phyloP scores from a whole-genome alignment of 2,113 vertebrate species.

The Chaetops frenatus region DNA sequence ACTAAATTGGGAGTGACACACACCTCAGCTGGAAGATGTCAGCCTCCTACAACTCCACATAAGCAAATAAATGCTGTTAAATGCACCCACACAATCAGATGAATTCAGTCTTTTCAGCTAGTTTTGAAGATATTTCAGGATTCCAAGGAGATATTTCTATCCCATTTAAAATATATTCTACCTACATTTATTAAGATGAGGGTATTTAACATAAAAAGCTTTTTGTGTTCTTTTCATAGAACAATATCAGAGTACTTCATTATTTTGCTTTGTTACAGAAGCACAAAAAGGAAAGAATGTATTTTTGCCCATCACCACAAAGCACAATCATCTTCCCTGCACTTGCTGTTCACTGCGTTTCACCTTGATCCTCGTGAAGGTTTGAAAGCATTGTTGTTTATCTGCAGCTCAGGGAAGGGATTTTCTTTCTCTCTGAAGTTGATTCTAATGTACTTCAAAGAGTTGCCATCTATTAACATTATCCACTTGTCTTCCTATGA shows the following conservation, averaged over 20 bases:
- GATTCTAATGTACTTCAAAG: constrained; percentile 22
- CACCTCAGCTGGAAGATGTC: background rate
- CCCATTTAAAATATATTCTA: background rate
- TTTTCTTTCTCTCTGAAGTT: constrained; percentile 47
- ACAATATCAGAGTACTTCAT: background rate
- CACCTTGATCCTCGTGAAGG: constrained; percentile 48
- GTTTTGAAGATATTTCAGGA: background rate
- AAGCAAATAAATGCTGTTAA: background rate
- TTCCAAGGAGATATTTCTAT: background rate
- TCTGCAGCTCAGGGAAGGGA: constrained; percentile 24
- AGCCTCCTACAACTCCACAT: background rate
- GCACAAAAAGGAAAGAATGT: background rate
- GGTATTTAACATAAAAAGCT: background rate
- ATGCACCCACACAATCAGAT: background rate
- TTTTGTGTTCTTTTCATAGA: background rate
- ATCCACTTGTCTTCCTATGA: background rate
- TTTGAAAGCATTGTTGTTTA: constrained; percentile 46
- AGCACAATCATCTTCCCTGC: constrained; percentile 1
- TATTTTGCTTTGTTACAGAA: background rate
- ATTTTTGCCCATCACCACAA: constrained; percentile 18
- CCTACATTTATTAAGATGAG: background rate
- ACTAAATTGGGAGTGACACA: background rate
- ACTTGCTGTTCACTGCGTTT: background rate
- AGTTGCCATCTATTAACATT: background rate
- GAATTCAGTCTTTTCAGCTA: background rate